Evolutionary conservation across 2,113 vertebrate species (phyloP).

Genomic region (Silurus meridionalis): DNA sequence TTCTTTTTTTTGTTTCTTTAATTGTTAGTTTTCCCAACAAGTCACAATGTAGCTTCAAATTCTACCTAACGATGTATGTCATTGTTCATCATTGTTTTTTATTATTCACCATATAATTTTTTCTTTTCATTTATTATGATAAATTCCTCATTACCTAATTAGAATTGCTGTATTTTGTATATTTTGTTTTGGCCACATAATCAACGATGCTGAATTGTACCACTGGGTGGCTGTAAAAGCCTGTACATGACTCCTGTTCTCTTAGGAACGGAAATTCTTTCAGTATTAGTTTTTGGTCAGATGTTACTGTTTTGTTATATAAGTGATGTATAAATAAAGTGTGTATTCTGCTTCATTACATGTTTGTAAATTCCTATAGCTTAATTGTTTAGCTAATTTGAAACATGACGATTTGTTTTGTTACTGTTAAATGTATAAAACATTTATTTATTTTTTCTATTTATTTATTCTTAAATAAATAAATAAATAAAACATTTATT

Average conservation of each 20-base stretch:
- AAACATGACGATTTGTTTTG: background rate
- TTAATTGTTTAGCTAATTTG: background rate
- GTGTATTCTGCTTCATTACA: background rate
- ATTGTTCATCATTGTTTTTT: background rate
- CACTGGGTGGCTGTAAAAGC: constrained; percentile 57
- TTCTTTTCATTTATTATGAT: too few relatives aligned
- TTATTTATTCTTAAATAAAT: too few relatives aligned
- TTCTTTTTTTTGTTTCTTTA: background rate
- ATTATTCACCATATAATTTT: too few relatives aligned
- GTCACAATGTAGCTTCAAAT: background rate
- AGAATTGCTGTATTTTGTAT: background rate
- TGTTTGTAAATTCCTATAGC: background rate
- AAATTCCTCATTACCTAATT: too few relatives aligned
- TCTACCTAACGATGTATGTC: background rate
- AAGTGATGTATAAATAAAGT: background rate
- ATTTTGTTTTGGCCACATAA: background rate
- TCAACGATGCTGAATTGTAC: constrained; percentile 48
- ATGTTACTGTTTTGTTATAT: background rate
- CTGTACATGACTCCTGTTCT: constrained; percentile 57
- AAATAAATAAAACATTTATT: too few relatives aligned
- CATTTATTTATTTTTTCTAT: background rate
- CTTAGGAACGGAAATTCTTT: background rate
- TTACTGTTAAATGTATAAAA: background rate
- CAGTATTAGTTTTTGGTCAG: background rate
- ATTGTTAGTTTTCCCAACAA: background rate